Conservation (phyloP, 2,888 invertebrate genomes). For the Galeopsomyia nigrocyanea region DNA sequence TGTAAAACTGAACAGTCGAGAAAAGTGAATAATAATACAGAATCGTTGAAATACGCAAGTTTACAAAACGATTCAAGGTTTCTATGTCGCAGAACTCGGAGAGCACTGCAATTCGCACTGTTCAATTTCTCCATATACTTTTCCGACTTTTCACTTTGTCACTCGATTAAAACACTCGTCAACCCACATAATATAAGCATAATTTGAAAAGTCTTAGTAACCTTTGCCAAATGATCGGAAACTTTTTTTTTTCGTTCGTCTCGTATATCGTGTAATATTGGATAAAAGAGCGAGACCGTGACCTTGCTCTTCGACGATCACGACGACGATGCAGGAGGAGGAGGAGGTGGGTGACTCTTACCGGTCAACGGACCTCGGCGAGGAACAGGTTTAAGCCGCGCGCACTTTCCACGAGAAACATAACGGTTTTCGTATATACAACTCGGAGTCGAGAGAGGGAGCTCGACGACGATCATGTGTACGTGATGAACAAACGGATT, state of each 20-base stretch:
- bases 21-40: neutral
- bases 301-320: slow-evolving; percentile 27
- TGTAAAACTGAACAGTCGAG: no score
- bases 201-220: no score
- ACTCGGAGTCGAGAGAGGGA: neutral
- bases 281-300: slow-evolving; percentile 17
- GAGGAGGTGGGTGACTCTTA: neutral
- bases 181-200: no score
- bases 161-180: neutral
- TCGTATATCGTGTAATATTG: no score
- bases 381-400: slow-evolving; percentile 36
- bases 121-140: slow-evolving; percentile 6
- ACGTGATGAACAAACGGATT: no score
- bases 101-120: neutral
- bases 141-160: slow-evolving; percentile 4
- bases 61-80: slow-evolving; percentile 27
- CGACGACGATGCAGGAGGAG: neutral
- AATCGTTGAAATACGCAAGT: slow-evolving; percentile 11
- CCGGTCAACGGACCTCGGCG: slow-evolving; percentile 44
- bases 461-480: neutral
- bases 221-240: no score
- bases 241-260: neutral
- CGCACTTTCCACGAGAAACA: neutral
- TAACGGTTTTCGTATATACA: neutral
- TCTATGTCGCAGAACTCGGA: slow-evolving; percentile 25